phyloP scores from a whole-genome alignment of 1,140 invertebrate species.

The Fopius arisanus region DNA sequence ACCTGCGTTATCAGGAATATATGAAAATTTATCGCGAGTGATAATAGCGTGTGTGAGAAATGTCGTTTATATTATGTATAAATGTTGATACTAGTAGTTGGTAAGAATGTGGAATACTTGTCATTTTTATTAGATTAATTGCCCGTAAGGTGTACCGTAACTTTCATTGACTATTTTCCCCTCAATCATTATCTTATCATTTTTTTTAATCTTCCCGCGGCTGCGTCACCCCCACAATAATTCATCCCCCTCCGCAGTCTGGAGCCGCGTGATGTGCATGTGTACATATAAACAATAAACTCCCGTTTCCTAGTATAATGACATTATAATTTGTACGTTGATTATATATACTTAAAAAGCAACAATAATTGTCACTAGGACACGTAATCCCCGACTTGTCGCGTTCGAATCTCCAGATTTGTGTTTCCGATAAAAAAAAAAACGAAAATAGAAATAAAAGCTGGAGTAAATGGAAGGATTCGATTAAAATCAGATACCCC shows the following conservation, averaged over 20 bases:
- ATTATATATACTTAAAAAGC: constrained; percentile 40
- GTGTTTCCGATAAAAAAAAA: not conserved
- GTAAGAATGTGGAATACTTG: constrained; percentile 59
- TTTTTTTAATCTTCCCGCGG: not conserved
- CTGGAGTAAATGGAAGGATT: not conserved
- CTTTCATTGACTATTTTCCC: not conserved
- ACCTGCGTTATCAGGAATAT: not conserved
- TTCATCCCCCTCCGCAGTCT: not conserved
- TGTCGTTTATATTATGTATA: constrained; percentile 57
- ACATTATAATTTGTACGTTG: constrained; percentile 54
- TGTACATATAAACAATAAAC: constrained; percentile 40
- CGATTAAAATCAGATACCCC: not conserved
- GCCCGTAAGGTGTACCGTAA: constrained; percentile 20
- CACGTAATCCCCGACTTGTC: constrained; percentile 31
- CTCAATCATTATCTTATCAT: not conserved
- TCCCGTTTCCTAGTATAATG: constrained; percentile 42
- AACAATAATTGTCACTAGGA: constrained; percentile 38
- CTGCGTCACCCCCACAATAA: not conserved
- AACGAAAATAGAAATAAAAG: no score
- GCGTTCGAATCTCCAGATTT: constrained; percentile 18
- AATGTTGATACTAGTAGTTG: constrained; percentile 61
- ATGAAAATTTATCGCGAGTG: not conserved
- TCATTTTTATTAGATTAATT: constrained; percentile 46
- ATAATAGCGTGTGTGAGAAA: constrained; percentile 33
- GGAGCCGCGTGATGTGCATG: constrained; percentile 42